These are phyloP conservation scores for Arenaria interpres DNA, from an alignment of 2,113 vertebrate species.

Conservation along the genomic window DNA sequence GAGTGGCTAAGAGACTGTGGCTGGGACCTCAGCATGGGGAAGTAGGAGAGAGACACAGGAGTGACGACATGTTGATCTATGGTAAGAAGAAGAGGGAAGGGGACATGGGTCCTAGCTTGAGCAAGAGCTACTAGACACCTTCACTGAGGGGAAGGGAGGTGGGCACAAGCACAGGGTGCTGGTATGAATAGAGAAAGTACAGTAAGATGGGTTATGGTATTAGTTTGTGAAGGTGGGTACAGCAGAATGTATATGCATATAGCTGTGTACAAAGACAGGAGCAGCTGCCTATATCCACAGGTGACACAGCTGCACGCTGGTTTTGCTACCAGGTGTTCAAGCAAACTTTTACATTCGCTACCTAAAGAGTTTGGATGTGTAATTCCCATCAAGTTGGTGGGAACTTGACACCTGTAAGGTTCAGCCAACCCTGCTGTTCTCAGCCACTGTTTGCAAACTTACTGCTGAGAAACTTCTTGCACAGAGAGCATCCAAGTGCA, in stretches of 20 bases:
- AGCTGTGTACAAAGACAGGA: neutral
- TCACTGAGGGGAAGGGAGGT: neutral
- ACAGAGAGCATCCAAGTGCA: neutral
- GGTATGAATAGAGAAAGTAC: neutral
- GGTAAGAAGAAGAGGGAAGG: neutral
- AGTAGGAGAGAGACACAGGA: neutral
- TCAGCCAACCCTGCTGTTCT: neutral
- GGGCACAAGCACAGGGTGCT: neutral
- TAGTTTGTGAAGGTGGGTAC: neutral
- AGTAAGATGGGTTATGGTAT: neutral
- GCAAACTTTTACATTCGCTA: neutral
- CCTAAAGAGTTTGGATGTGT: neutral
- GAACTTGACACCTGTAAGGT: neutral
- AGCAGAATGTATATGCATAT: neutral
- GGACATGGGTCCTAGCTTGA: neutral
- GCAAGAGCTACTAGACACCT: neutral
- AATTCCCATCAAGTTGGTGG: neutral
- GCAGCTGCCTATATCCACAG: neutral
- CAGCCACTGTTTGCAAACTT: neutral
- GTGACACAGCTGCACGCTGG: neutral
- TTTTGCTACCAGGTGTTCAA: neutral
- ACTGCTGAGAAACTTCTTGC: neutral
- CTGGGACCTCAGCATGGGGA: neutral
- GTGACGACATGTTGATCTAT: neutral
- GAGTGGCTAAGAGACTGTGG: neutral